phyloP scores from a whole-genome alignment of 2,113 vertebrate genomes.

The Conger conger region DNA sequence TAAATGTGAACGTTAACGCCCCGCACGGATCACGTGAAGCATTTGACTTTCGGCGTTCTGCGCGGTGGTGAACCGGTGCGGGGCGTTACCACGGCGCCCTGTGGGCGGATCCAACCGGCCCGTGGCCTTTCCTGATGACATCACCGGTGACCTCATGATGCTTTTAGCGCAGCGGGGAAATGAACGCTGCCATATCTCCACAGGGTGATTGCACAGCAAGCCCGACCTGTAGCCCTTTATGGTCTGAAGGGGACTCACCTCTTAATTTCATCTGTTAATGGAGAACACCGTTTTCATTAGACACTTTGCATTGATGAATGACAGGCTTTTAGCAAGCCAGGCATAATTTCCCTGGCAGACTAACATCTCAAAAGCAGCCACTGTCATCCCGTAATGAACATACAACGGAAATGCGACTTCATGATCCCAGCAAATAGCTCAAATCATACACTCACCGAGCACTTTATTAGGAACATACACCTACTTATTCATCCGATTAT shows the following conservation, averaged over 20 bases:
- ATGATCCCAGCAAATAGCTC: too few species aligned
- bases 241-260: background rate
- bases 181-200: background rate
- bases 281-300: too few species aligned
- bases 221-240: background rate
- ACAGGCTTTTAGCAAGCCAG: too few species aligned
- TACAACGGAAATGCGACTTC: too few species aligned
- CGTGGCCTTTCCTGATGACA: background rate
- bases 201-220: background rate
- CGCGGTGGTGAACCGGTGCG: background rate
- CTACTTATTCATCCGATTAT: too few species aligned
- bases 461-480: too few species aligned
- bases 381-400: too few species aligned
- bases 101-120: too few species aligned
- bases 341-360: too few species aligned
- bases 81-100: background rate
- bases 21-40: background rate
- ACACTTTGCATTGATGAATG: too few species aligned
- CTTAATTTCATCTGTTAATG: background rate
- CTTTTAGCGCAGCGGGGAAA: background rate
- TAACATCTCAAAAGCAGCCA: too few species aligned
- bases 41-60: background rate
- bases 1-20: constrained; percentile 13
- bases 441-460: too few species aligned
- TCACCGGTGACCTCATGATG: background rate